Evolutionary conservation across 2,888 invertebrate species (phyloP).

Genomic region (Embidobia sp.): DNA sequence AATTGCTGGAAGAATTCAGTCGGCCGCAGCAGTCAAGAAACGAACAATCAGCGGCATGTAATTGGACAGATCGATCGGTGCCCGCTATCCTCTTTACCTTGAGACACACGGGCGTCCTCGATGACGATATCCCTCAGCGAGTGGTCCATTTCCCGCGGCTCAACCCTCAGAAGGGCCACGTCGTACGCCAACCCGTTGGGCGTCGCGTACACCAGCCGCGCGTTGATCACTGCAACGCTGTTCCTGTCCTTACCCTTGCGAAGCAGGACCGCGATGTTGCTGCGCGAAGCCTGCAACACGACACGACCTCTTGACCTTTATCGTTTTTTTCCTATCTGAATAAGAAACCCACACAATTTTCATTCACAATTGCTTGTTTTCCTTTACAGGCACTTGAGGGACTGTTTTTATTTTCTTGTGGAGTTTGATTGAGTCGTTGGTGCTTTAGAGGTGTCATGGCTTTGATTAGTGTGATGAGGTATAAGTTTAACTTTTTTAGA

Average conservation of each 20-base stretch:
- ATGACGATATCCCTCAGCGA: conserved; percentile 68
- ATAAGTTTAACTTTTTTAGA: no score
- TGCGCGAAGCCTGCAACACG: conserved; percentile 69
- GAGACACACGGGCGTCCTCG: conserved; percentile 36
- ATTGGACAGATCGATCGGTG: conserved; percentile 28
- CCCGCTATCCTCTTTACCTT: conserved; percentile 70
- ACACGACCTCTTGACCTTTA: conserved; percentile 44
- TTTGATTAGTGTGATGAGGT: no score
- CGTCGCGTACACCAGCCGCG: conserved; percentile 77
- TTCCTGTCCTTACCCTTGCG: conserved; percentile 59
- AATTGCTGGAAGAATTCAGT: conserved; percentile 16
- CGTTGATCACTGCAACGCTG: conserved; percentile 64
- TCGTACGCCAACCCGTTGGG: conserved; percentile 76
- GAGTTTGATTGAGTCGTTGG: no score
- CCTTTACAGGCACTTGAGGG: no score
- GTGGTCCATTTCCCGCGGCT: conserved; percentile 67
- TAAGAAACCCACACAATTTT: neutral
- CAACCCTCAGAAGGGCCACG: conserved; percentile 76
- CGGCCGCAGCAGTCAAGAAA: neutral
- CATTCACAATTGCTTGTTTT: no score
- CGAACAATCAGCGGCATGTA: neutral
- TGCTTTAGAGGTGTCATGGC: no score
- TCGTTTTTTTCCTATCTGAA: conserved; percentile 15
- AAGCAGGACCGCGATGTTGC: conserved; percentile 70
- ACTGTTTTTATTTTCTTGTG: no score